Evolutionary conservation across 1,140 invertebrate species (phyloP).

Genomic region (Pygmarrhopalites habei): DNA sequence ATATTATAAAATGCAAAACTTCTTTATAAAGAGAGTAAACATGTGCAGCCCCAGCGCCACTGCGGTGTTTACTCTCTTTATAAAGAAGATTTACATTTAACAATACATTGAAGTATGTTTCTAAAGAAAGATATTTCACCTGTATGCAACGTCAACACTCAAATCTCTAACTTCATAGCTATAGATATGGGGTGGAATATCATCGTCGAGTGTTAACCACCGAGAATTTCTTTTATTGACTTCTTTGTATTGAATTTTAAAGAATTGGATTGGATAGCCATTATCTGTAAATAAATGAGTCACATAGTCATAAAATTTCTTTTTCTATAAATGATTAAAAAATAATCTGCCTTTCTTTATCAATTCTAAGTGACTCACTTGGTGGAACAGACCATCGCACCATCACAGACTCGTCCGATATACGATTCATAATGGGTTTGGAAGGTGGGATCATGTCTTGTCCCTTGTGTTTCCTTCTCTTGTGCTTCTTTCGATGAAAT

Average conservation of each 20-base stretch:
- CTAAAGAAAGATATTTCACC: constrained; percentile 48
- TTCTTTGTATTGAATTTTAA: constrained; percentile 80
- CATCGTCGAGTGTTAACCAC: constrained; percentile 75
- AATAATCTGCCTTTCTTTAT: too few species aligned
- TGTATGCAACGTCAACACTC: constrained; percentile 58
- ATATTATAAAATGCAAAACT: too few species aligned
- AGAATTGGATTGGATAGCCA: constrained; percentile 76
- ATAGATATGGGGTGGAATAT: constrained; percentile 64
- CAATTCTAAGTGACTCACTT: too few species aligned
- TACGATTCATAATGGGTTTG: constrained; percentile 70
- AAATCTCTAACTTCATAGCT: constrained; percentile 71
- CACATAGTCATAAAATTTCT: too few species aligned
- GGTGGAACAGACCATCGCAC: constrained; percentile 76
- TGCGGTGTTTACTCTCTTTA: too few species aligned
- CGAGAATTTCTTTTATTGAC: constrained; percentile 51
- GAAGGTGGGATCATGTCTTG: constrained; percentile 73
- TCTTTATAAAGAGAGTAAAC: too few species aligned
- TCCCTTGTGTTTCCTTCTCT: constrained; percentile 36
- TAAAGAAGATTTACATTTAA: too few species aligned
- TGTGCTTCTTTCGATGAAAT: constrained; percentile 34
- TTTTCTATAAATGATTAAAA: too few species aligned
- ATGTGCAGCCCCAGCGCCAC: too few species aligned
- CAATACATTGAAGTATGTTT: too few species aligned
- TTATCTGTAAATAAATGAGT: too few species aligned
- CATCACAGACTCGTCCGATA: constrained; percentile 77